Base-by-base conservation (phyloP, 64 coral and sea anemone species). In the Montipora cactus region DNA sequence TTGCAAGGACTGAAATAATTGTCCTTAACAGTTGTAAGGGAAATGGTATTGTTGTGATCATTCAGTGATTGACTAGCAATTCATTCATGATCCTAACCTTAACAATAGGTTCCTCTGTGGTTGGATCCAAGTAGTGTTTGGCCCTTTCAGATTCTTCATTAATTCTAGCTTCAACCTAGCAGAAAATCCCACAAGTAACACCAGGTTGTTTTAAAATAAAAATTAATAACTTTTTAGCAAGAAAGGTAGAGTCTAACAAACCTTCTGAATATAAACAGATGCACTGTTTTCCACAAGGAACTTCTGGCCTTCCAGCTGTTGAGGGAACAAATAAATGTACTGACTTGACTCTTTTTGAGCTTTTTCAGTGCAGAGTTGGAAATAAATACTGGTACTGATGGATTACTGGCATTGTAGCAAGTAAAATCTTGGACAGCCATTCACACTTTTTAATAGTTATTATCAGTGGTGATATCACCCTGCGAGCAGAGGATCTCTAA, bases 111-210 rank as follows among this genome's bases (percentile, higher is more conserved):
- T 96, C 92, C 62, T 99, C 97, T 28, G 97, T 99, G 22, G 83
- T 96, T 44, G 97, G 97, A 52, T 99, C 97, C 45, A 99, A 75
- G 52, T 99, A 99, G 77, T 99, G 97, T n/a, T 99, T 99, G 19
- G 97, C 97, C 62, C 97, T 93, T 78, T 99, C 97, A 19, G 97
- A 99, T 81, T 99, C 97, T 87, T 99, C 95, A 87, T 99, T 99
- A 73, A 99, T 96, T 84, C 97, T 95, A 78, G 87, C 79, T 89
- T 99, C 97, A 87, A 99, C 97, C 97, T 99, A 57, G 80, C 2
- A 25, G 13, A 79, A 78, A 78, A 84, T 74, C 74, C 51, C 8
- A 47, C 3, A 87, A 87, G 44, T 16, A 66, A 46, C 18, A 59
- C 12, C 11, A 12, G 11, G 7, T 11, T 4, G 8, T 64, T 10